Base-by-base conservation (phyloP, 2,113 vertebrate genomes). In the Panurus biarmicus region DNA sequence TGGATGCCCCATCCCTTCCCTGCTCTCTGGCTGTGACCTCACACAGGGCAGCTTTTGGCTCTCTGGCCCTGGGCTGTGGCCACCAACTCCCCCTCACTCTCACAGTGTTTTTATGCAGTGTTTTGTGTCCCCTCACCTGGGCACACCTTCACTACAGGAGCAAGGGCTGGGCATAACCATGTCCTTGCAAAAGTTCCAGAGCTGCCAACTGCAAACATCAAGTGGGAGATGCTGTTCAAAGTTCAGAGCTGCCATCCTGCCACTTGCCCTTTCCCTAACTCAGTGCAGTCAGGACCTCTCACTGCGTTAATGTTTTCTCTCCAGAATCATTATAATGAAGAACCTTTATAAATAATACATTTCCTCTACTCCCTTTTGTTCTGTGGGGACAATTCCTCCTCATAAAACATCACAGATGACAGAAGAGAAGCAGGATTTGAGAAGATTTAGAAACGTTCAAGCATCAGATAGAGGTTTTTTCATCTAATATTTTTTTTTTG, bases 281-380 rank as follows among this genome's bases (percentile, higher is more conserved):
- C 78, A 53, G 16, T 1, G 42, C 72, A 50, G 48, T 16, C 96
- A 81, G 62, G 71, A 83, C 88, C 91, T 85, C 85, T 74, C 24
- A 19, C 79, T 95, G 91, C 16, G 38, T 50, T 91, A 47, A 60
- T 95, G 91, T 93, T 95, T 74, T 69, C 87, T 89, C 69, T n/a
- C 93, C 72, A 35, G 78, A 85, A 96, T 67, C 94, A 77, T 84
- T 71, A 20, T 79, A 20, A 92, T 38, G 88, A 70, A 72, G n/a
- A 72, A 72, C 58, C 58, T 87, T 84, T 73, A 90, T 78, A 89
- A 95, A 96, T 90, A 93, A 87, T 64, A 42, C 89, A 79, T 95
- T 87, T 79, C 81, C 66, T 95, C 95, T 82, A 7, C 91, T 87
- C 44, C 82, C 67, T 87, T 91, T 79, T 61, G 45, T 89, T 85